These are phyloP conservation scores for Chaetodon trifascialis DNA, from an alignment of 2,113 vertebrate species.

Conservation along the genomic window DNA sequence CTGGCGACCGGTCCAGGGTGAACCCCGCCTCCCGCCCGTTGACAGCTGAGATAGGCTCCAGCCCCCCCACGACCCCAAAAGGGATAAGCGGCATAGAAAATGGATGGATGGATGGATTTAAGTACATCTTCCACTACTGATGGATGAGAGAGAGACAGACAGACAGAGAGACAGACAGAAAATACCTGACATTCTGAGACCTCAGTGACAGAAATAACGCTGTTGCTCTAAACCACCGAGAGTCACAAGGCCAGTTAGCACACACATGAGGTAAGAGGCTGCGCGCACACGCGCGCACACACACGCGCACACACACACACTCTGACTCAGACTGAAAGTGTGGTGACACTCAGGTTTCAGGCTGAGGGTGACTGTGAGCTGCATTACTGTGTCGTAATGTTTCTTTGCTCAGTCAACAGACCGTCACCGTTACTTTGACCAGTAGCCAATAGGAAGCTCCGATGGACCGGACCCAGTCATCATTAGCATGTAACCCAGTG, in stretches of 20 bases:
- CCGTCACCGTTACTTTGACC: not conserved
- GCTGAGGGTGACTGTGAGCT: not conserved
- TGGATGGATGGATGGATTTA: too few species aligned
- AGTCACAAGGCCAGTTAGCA: slow-evolving; percentile 26
- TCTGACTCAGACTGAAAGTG: not conserved
- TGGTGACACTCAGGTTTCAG: not conserved
- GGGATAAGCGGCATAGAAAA: too few species aligned
- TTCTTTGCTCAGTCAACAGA: not conserved
- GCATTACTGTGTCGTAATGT: not conserved
- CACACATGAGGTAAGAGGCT: not conserved
- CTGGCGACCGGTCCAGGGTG: too few species aligned
- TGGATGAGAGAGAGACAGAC: not conserved
- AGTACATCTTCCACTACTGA: not conserved
- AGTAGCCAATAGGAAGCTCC: too few species aligned
- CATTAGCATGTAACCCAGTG: too few species aligned
- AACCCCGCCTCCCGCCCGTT: too few species aligned
- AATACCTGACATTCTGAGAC: slow-evolving; percentile 55
- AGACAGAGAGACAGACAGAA: not conserved
- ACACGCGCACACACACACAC: not conserved
- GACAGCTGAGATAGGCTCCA: too few species aligned
- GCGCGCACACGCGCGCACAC: slow-evolving; percentile 11
- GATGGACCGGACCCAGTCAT: too few species aligned
- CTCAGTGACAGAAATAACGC: slow-evolving; percentile 51
- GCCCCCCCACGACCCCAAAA: too few species aligned
- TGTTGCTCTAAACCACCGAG: slow-evolving; percentile 47